Conservation (phyloP, 2,113 vertebrate genomes). For the Cygnus atratus region DNA sequence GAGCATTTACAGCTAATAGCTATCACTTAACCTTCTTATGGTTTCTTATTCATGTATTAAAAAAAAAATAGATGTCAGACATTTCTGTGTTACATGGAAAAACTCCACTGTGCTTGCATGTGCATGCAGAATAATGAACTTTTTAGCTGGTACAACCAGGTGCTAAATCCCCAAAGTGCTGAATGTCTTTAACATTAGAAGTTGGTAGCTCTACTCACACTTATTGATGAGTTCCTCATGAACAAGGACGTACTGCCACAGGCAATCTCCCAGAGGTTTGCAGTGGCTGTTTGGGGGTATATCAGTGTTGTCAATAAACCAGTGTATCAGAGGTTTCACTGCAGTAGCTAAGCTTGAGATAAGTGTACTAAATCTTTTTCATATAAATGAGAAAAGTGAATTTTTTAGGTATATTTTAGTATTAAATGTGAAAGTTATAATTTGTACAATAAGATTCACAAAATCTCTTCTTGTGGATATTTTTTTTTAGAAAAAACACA, state of each 20-base stretch:
- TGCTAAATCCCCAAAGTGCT: neutral
- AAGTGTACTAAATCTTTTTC: neutral
- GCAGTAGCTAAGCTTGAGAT: neutral
- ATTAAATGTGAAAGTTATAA: neutral
- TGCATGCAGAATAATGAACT: neutral
- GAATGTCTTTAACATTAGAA: neutral
- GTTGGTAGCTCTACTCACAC: neutral
- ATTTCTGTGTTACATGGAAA: neutral
- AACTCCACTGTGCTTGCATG: neutral
- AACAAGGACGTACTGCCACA: neutral
- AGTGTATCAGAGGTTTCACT: neutral
- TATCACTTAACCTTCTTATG: neutral
- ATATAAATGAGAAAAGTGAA: neutral
- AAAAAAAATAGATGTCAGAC: neutral
- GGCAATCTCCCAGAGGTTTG: neutral
- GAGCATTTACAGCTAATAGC: neutral
- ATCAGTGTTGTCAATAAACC: neutral
- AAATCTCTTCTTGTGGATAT: neutral
- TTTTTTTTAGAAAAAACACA: neutral
- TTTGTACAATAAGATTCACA: neutral
- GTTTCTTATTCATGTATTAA: accelerated
- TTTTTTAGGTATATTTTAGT: neutral
- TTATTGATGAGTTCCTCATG: neutral
- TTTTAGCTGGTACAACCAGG: neutral
- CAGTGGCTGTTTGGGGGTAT: neutral